Evolutionary conservation across 2,888 invertebrate species (phyloP), one percentile per base, ranked within the genome.

Genomic region (Agriopis aurantiaria): DNA sequence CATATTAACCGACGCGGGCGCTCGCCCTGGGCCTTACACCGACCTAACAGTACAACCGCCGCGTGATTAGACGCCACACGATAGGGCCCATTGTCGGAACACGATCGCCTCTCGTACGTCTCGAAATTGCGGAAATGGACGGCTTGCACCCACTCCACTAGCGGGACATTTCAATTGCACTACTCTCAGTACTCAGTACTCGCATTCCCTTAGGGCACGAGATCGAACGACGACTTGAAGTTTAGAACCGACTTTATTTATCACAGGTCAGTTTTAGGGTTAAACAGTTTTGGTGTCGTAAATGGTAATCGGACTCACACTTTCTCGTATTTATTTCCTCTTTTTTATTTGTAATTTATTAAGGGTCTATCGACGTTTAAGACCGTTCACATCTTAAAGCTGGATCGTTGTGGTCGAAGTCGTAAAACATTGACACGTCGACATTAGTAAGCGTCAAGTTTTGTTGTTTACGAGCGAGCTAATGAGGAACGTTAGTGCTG

Each of bases 61-160:
- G 84, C 88, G 89, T 92, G 93, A 93, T 94, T 94, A 94, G 93
- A 92, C 94, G 91, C 89, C 91, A 91, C 91, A 91, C 92, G 92
- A 93, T 93, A 92, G 90, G 85, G 88, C 86, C 91, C 85, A 93
- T 93, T 93, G 93, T 93, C 93, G 89, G 92, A 88, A 91, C 92
- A 92, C 92, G 91, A 93, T 93, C 89, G 88, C 89, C 90, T 89
- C 88, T 88, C 89, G 89, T 90, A 89, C 91, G 89, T 91, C 90
- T 91, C 87, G 91, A 91, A 91, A 93, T 92, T 92, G 92, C 92
- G 93, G 93, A 93, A 93, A 93, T 92, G 90, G 89, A 91, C 86
- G 84, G 87, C 87, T 89, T 82, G 90, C 91, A 91, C 91, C 89
- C 91, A 90, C 89, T 88, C 82, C 82, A 86, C 86, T 90, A 88